Base-by-base conservation (phyloP, 2,797 vertebrate species). In the Tenualosa thibaudeaui region DNA sequence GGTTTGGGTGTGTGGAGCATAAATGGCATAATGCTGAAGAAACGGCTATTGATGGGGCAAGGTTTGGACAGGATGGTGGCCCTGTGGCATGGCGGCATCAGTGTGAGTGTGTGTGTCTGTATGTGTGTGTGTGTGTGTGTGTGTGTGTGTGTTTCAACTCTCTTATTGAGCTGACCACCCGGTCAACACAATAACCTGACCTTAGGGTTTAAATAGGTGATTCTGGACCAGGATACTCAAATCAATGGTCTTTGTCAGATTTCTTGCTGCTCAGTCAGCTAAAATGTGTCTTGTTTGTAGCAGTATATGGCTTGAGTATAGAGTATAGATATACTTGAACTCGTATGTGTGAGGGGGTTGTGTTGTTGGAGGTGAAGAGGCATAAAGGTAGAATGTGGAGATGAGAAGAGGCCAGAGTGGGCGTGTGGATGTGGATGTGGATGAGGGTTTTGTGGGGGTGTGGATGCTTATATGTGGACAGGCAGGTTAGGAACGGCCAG, bases 351-450 rank as follows among this genome's bases (percentile, higher is more conserved):
- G 7, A 51, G 50, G 50, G 0, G 50, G 10, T 51, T 51, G 46
- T 4, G 54, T 54, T 56, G 53, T 1, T 54, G 53, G 54, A 22
- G 15, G 54, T 17, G 17, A 7, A n/a, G 22, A n/a, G 7, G 58
- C n/a, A 1, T n/a, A 60, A 60, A 60, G n/a, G 5, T 24, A 60
- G 56, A 60, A 24, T 7, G n/a, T 24, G 22, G 58, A 24, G 58
- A 24, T 8, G 22, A 60, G 8, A n/a, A 24, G 54, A 9, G 58
- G 58, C 17, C 81, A 75, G 43, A 81, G 56, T 43, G 43, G 43
- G 19, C 54, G 53, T 51, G 31, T 31, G 31, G 31, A 31, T 31
- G 50, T 65, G 54, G 83, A 84, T 81, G 84, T 49, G 17, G 56
- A 31, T 85, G 60, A 46, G 37, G 46, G 81, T 19, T 56, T 56